These are phyloP conservation scores for Lampris incognitus DNA, from an alignment of 2,113 vertebrate species.

Conservation along the genomic window DNA sequence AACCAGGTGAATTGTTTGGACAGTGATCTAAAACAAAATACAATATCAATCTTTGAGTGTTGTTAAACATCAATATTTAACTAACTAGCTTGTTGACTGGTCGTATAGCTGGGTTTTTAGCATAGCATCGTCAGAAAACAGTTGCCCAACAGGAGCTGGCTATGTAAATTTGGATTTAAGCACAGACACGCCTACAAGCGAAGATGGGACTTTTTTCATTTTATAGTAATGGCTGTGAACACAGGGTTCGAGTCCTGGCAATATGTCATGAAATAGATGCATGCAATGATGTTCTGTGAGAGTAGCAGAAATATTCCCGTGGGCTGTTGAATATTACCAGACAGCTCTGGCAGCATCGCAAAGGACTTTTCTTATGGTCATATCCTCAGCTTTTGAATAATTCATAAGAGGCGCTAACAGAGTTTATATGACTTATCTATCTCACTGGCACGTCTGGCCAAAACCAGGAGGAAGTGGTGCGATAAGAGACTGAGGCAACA, in stretches of 20 bases:
- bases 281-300: not conserved
- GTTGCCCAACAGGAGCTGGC: too few species aligned
- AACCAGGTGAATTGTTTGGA: too few species aligned
- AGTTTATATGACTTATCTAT: not conserved
- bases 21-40: too few species aligned
- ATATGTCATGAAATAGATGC: constrained; percentile 9
- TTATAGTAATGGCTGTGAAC: not conserved
- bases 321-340: constrained; percentile 16
- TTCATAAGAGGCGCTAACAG: constrained; percentile 32
- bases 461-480: not conserved
- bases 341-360: constrained; percentile 13
- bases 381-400: constrained; percentile 59
- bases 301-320: constrained; percentile 20
- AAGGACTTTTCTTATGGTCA: constrained; percentile 43
- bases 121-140: too few species aligned
- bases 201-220: too few species aligned
- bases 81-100: too few species aligned
- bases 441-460: not conserved
- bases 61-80: too few species aligned
- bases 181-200: too few species aligned
- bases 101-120: too few species aligned
- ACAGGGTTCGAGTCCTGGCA: not conserved
- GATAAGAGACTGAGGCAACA: not conserved
- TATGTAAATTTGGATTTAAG: too few species aligned
- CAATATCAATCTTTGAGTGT: too few species aligned